Evolutionary conservation across 2,888 invertebrate species (phyloP).

Genomic region (Standfussiana lucernea): DNA sequence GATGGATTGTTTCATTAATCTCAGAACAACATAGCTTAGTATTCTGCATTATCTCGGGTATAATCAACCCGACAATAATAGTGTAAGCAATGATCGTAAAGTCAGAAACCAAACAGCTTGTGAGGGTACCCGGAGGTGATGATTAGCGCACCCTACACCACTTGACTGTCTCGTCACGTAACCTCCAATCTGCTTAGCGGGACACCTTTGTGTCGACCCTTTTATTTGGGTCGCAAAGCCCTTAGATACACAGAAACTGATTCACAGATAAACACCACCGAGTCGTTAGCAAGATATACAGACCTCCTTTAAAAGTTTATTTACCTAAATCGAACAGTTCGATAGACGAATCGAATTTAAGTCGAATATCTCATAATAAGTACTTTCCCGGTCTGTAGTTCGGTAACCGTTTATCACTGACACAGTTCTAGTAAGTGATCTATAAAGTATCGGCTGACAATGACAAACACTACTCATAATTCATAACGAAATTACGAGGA

Average conservation of each 20-base stretch:
- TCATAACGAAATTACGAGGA: slow-evolving; percentile 78
- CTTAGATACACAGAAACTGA: slow-evolving; percentile 84
- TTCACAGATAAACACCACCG: slow-evolving; percentile 81
- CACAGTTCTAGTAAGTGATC: slow-evolving; percentile 50
- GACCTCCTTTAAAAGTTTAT: slow-evolving; percentile 61
- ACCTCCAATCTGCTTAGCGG: slow-evolving; percentile 86
- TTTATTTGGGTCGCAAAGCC: slow-evolving; percentile 84
- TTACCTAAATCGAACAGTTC: slow-evolving; percentile 35
- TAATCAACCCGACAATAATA: slow-evolving; percentile 38
- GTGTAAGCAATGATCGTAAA: slow-evolving; percentile 57
- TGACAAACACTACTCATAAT: slow-evolving; percentile 74
- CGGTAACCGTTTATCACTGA: slow-evolving; percentile 42
- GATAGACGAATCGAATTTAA: slow-evolving; percentile 40
- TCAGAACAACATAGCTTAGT: slow-evolving; percentile 7
- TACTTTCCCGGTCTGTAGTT: slow-evolving; percentile 17
- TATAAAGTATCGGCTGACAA: slow-evolving; percentile 59
- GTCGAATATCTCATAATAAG: slow-evolving; percentile 28
- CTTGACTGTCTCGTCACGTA: slow-evolving; percentile 85
- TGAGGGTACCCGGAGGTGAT: slow-evolving; percentile 71
- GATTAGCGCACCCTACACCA: slow-evolving; percentile 77
- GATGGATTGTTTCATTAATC: slow-evolving; percentile 2
- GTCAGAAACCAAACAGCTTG: slow-evolving; percentile 74
- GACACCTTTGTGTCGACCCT: slow-evolving; percentile 85
- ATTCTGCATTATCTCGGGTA: slow-evolving; percentile 25
- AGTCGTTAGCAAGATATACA: slow-evolving; percentile 77